These are phyloP conservation scores for Sula dactylatra DNA, from an alignment of 2,113 vertebrate genomes.

Conservation along the genomic window DNA sequence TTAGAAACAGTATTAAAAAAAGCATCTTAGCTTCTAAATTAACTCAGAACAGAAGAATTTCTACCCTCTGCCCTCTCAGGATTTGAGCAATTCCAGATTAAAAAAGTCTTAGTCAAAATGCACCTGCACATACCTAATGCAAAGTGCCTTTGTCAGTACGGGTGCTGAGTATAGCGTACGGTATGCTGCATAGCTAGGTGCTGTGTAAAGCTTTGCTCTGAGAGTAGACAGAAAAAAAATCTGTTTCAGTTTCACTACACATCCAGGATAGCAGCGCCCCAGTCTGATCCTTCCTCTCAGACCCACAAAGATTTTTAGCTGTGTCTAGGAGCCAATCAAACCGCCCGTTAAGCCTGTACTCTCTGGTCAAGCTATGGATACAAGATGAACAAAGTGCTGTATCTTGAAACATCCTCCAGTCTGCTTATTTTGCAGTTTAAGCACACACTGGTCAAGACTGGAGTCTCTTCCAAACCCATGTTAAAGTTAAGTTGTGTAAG, in stretches of 20 bases:
- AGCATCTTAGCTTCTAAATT: constrained; percentile 11
- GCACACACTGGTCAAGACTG: background rate
- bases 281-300: background rate
- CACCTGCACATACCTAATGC: constrained; percentile 11
- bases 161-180: background rate
- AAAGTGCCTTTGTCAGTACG: background rate
- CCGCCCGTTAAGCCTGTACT: background rate
- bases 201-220: background rate
- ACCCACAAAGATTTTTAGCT: background rate
- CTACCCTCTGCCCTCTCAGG: background rate
- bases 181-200: background rate
- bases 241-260: background rate
- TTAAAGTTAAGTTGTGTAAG: background rate
- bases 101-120: background rate
- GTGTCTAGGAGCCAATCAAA: background rate
- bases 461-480: background rate
- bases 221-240: background rate
- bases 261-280: background rate
- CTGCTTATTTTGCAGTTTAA: background rate
- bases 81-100: constrained; percentile 36
- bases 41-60: constrained; percentile 34
- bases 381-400: background rate
- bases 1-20: constrained; percentile 24
- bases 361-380: background rate
- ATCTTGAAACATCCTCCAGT: background rate